phyloP scores from a whole-genome alignment of 1,140 invertebrate genomes.

The Eurosta solidaginis region DNA sequence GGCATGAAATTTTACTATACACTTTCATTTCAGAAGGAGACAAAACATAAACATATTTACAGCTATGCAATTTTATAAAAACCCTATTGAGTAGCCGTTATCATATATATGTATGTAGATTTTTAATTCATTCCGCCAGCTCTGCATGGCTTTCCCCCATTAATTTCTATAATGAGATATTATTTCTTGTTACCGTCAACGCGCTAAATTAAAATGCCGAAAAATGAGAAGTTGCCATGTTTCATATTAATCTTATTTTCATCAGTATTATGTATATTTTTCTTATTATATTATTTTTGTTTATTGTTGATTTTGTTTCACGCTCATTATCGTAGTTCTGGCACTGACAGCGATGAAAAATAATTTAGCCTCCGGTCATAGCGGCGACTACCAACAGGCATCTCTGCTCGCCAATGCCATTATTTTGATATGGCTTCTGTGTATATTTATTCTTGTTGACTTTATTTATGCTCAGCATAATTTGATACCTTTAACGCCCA shows the following conservation, averaged over 20 bases:
- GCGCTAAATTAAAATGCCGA: conserved; percentile 22
- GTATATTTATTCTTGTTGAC: conserved; percentile 7
- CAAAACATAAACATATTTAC: too few species aligned
- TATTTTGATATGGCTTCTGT: conserved; percentile 23
- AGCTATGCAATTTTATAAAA: too few species aligned
- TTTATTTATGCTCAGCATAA: conserved; percentile 21
- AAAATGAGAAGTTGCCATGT: conserved; percentile 18
- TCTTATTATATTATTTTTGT: not conserved
- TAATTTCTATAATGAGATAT: conserved; percentile 27
- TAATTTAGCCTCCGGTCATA: conserved; percentile 16
- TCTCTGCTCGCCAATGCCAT: not conserved
- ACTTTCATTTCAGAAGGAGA: too few species aligned
- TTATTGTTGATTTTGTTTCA: conserved; percentile 6
- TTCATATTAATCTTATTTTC: conserved; percentile 26
- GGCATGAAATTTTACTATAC: too few species aligned
- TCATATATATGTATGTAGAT: not conserved
- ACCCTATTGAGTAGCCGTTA: too few species aligned
- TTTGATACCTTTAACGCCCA: conserved; percentile 13
- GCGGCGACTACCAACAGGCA: not conserved
- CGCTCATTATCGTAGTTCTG: conserved; percentile 18
- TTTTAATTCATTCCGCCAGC: not conserved
- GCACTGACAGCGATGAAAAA: conserved; percentile 15
- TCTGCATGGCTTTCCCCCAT: not conserved
- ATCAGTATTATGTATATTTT: conserved; percentile 7
- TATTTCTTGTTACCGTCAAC: conserved; percentile 11